Base-by-base conservation (phyloP, 2,888 invertebrate genomes). In the Amiota minor region DNA sequence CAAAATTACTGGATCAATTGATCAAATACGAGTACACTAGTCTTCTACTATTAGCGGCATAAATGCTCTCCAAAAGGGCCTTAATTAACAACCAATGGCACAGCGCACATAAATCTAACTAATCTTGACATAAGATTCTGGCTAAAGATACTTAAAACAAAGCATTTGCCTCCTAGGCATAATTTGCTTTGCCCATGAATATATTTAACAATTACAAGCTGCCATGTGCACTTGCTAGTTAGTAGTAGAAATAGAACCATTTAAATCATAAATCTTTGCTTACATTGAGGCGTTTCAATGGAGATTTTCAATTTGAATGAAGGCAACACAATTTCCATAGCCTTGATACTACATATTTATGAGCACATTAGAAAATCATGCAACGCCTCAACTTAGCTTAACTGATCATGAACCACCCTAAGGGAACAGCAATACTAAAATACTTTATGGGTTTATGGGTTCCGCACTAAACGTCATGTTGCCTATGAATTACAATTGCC, bases 311-410 rank as follows among this genome's bases (percentile, higher is more conserved):
- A 45, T 45, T 59, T 12, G 2, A 50, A n/a, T 12, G 53, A 9
- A n/a, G 12, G n/a, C 53, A 50, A 12, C 14, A 12, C 53, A 23
- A 55, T 64, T n/a, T 61, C 61, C 65, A 65, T 70, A 20, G 45
- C 56, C 72, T 59, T 72, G 73, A 62, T 35, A 35, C 6, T 6
- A 35, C 6, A n/a, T 77, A 80, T 77, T 81, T 81, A 80, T 77
- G 81, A 74, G 75, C 72, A 76, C 72, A 81, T 77, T 82, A 77
- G 79, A 68, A 75, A 70, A 67, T 53, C 71, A 46, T 55, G 72
- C 70, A 72, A 73, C 76, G 72, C 78, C 77, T 72, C 12, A 49
- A 35, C 35, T 35, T 35, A 35, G 35, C 35, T 35, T 35, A 35
- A 35, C 35, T 35, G 35, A 35, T 35, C 35, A 35, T 35, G 35